Percentiles rank a stretch among this genome's conserved stretches.
phyloP scores from a whole-genome alignment of 2,797 vertebrate genomes.

The Spheniscus humboldti region DNA sequence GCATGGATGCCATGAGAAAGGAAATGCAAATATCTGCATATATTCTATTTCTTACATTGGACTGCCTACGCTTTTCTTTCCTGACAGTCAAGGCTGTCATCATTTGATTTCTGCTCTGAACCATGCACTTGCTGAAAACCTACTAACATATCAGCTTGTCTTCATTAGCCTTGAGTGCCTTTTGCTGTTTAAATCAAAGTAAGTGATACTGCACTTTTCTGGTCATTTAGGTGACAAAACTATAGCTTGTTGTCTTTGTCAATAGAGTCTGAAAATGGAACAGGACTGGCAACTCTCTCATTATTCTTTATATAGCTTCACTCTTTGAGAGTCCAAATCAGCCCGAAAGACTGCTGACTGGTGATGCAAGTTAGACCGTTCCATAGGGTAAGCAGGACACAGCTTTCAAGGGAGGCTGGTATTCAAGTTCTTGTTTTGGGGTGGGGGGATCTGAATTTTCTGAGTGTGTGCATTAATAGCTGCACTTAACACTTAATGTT shows the following conservation, averaged over 20 bases:
- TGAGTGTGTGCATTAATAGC: background rate
- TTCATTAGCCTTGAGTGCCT: background rate
- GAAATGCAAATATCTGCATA: background rate
- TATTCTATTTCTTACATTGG: background rate
- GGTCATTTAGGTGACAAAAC: background rate
- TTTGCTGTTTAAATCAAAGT: background rate
- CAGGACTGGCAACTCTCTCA: background rate
- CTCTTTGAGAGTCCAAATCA: background rate
- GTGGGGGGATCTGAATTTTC: background rate
- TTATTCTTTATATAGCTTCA: background rate
- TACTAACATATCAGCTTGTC: background rate
- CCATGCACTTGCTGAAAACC: background rate
- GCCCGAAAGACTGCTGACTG: background rate
- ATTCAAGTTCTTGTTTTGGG: background rate
- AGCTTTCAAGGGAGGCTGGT: background rate
- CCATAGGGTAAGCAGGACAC: background rate
- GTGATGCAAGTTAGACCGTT: background rate
- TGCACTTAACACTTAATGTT: background rate
- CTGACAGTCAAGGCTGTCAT: background rate
- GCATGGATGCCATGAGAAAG: background rate
- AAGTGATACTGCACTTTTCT: background rate
- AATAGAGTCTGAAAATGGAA: background rate
- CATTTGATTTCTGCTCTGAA: background rate
- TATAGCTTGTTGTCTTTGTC: background rate
- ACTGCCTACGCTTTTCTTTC: background rate